Evolutionary conservation across 1,140 invertebrate species (phyloP).

Genomic region (Scylla paramamosain): DNA sequence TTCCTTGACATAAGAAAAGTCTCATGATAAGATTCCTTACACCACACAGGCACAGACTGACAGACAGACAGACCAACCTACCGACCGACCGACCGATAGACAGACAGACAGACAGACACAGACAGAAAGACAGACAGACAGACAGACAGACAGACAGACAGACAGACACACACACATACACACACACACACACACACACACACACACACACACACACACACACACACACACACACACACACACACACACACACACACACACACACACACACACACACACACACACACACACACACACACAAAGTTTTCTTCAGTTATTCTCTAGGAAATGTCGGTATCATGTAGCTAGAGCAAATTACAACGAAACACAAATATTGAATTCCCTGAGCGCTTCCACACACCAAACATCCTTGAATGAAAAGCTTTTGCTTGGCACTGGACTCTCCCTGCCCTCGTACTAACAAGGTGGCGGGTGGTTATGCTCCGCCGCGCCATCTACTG

Average conservation of each 20-base stretch:
- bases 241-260: background rate
- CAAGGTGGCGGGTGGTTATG: no score
- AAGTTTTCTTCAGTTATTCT: no score
- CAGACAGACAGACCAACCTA: background rate
- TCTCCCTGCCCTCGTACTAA: no score
- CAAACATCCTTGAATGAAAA: no score
- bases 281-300: background rate
- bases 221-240: background rate
- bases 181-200: background rate
- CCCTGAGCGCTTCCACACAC: no score
- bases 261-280: background rate
- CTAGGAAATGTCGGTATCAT: background rate
- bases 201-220: background rate
- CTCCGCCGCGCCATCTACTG: no score
- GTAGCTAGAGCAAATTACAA: background rate
- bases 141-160: background rate
- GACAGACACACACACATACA: background rate
- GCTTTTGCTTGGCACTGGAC: no score
- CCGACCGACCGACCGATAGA: no score
- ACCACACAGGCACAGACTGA: background rate
- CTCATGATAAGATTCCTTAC: no score
- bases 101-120: background rate
- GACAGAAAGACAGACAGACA: background rate
- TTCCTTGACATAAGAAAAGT: no score
- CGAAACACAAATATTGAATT: no score